A percentile compares a stretch with the other conserved stretches of the same genome.
Conservation (phyloP, 2,797 vertebrate species). For the Myiotriccus ornatus region DNA sequence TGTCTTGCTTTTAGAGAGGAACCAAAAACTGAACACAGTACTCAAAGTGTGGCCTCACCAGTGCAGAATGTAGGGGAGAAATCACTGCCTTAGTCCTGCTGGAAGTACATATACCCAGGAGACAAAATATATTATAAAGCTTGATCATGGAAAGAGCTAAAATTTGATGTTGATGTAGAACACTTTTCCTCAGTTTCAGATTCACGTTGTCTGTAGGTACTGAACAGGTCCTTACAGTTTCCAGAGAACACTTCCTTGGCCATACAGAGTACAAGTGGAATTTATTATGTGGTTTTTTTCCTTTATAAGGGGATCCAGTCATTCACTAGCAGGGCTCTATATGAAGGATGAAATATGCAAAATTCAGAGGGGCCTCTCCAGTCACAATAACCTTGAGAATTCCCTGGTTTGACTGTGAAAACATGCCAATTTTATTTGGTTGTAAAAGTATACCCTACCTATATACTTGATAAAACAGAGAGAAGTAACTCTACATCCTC, state of each 20-base stretch:
- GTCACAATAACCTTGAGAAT: background rate
- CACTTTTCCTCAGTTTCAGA: background rate
- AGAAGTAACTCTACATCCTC: background rate
- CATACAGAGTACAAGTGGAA: background rate
- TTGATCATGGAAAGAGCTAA: background rate
- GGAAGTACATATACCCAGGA: background rate
- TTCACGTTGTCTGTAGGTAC: background rate
- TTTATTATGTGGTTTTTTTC: background rate
- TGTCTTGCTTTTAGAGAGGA: background rate
- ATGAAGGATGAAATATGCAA: background rate
- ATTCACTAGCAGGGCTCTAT: background rate
- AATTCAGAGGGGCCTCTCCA: background rate
- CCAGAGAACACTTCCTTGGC: background rate
- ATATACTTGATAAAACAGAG: background rate
- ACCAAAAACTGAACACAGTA: background rate
- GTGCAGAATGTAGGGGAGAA: background rate
- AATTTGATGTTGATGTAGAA: background rate
- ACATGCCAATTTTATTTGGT: background rate
- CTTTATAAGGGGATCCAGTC: rapidly evolving
- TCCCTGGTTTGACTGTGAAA: background rate
- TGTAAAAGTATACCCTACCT: background rate
- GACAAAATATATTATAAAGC: background rate
- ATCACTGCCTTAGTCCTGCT: background rate
- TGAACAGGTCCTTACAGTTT: background rate
- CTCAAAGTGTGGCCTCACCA: background rate